Evolutionary conservation across 2,888 invertebrate genomes (phyloP), one percentile per base, ranked within the genome.

Genomic region (Andrena praecox): DNA sequence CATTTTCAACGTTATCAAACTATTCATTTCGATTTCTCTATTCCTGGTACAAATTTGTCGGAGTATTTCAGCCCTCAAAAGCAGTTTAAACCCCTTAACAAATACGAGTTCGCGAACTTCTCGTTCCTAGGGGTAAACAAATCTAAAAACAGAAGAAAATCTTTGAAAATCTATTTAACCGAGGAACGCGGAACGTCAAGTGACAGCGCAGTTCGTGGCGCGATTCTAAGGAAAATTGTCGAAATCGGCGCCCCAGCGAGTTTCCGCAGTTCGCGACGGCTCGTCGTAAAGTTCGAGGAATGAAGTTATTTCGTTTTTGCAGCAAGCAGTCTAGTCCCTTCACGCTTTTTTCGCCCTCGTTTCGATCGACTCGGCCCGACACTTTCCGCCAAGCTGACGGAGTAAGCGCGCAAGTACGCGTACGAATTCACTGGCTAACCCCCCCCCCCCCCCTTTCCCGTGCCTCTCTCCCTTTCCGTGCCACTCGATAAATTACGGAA

Each of bases 251-350:
- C 74, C n/a, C 33, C 52, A 35, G 24, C 78, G 50, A 85, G 79
- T 76, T 85, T 33, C 62, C 69, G 67, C 48, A 76, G 60, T 77
- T 78, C 60, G 56, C 33, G 64, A 66, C 74, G 77, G 83, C 66
- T 85, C 77, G 67, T 63, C 56, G 33, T 70, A 29, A 79, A 84
- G 80, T 88, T 85, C 42, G 52, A 62, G 63, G 67, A 80, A 82
- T 66, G 77, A 83, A 80, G 85, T 82, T 84, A 80, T 85, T 89
- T 87, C 87, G 82, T 87, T 85, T 87, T 85, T 82, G 71, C 74
- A 48, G 31, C 24, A 35, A 54, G 66, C 66, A 12, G 59, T 48
- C 68, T 63, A 35, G 42, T 62, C 56, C 42, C 12, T 60, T 33
- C 24, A 16, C 8, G 64, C 7, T 56, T 56, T 59, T 50, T 59